Evolutionary conservation across 2,888 invertebrate species (phyloP), one percentile per base, ranked within the genome.

Genomic region (Trypoxylon attenuatum): DNA sequence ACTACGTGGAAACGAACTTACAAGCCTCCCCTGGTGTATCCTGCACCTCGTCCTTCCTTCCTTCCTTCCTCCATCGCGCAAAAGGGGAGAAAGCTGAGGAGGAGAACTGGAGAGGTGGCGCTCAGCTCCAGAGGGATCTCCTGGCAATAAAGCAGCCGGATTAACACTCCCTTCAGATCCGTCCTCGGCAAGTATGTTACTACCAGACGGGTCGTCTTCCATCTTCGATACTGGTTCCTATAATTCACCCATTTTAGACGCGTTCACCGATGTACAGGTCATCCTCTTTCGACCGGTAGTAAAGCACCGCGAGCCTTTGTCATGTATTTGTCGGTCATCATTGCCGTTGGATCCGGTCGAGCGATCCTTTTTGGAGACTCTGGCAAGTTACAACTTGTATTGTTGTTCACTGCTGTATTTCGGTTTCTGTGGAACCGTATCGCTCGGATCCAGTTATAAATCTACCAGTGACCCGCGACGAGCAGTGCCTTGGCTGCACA

Each of bases 141-240:
- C 57, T 71, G 64, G 74, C 74, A 71, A 79, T 76, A 76, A 78
- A 73, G 69, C 79, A 74, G 74, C 78, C 69, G 72, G 74, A 80
- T 80, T 77, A 78, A 71, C 74, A 55, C 62, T 56, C 49, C 70
- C 52, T 0, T 19, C 27, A 25, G 25, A 38, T 41, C 13, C 38
- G 16, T 45, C 51, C 69, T 53, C 46, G 23, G 27, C 64, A 47
- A 49, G 47, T 50, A 41, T 57, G 57, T 50, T 56, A 8, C 22
- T 5, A 25, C 46, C n/a, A 39, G 23, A 38, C 52, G 8, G 6
- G 16, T 43, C 50, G 41, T 52, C 42, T 47, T 58, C 45, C 58
- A 63, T 73, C 71, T 71, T 56, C 49, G 27, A 50, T 47, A 56
- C 58, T 66, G 59, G 61, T 67, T 57, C 54, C 76, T 73, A 78